Conservation (phyloP, 2,888 invertebrate species). For the Drepana falcataria region DNA sequence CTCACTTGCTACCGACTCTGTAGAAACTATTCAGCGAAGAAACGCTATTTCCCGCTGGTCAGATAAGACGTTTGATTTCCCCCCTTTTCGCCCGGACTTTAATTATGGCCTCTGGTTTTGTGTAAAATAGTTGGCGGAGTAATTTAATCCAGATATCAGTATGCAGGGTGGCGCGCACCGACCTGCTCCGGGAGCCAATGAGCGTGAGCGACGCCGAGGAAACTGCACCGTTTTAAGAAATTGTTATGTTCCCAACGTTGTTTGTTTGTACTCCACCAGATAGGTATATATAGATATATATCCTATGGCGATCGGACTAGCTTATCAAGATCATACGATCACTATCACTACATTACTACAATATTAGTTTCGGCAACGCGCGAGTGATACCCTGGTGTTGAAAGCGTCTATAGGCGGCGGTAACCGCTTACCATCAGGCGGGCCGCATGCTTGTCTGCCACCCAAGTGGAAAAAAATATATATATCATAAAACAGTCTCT, state of each 20-base stretch:
- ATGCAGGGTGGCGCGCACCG: slow-evolving; percentile 60
- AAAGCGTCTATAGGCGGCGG: too few species aligned
- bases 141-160: slow-evolving; percentile 74
- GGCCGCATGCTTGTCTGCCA: too few species aligned
- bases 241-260: slow-evolving; percentile 32
- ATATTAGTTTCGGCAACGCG: too few species aligned
- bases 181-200: slow-evolving; percentile 53
- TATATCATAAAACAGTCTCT: too few species aligned
- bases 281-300: not conserved
- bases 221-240: slow-evolving; percentile 35
- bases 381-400: too few species aligned
- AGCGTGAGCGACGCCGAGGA: slow-evolving; percentile 23
- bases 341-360: too few species aligned
- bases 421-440: too few species aligned
- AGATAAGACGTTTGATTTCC: slow-evolving; percentile 78
- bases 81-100: slow-evolving; percentile 73
- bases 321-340: too few species aligned
- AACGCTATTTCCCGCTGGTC: slow-evolving; percentile 74
- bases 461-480: too few species aligned
- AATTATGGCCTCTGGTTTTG: slow-evolving; percentile 77
- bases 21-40: slow-evolving; percentile 72
- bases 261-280: slow-evolving; percentile 24
- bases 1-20: slow-evolving; percentile 68
- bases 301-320: too few species aligned
- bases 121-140: slow-evolving; percentile 76